These are phyloP conservation scores for Catharus fuscescens DNA, from an alignment of 2,113 vertebrate species.

Conservation along the genomic window DNA sequence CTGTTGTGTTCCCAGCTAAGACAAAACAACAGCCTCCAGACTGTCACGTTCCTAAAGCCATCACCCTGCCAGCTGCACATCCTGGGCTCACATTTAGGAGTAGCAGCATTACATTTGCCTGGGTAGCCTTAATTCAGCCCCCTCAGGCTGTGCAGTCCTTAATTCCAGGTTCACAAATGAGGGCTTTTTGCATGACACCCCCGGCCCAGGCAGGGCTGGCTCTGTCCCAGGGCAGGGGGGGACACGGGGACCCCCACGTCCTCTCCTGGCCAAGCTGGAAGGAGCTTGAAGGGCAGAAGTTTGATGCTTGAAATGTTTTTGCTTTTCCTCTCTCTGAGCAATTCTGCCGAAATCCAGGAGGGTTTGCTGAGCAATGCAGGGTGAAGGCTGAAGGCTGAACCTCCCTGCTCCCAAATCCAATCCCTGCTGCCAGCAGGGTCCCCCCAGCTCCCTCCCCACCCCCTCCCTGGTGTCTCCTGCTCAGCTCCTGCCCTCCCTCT, in stretches of 20 bases:
- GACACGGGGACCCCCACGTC: background rate
- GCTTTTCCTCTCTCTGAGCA: background rate
- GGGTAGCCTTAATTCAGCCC: background rate
- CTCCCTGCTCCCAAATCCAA: background rate
- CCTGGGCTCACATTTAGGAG: background rate
- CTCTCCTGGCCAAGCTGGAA: background rate
- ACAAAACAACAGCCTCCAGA: background rate
- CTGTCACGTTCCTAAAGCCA: fast-evolving
- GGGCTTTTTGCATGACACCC: background rate
- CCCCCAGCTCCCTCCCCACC: fast-evolving
- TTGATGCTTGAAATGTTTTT: background rate
- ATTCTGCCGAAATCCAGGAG: background rate
- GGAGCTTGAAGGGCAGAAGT: fast-evolving
- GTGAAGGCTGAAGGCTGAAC: background rate
- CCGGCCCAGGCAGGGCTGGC: background rate
- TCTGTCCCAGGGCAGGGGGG: background rate
- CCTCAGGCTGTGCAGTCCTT: background rate
- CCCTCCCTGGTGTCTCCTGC: background rate
- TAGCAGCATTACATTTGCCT: fast-evolving
- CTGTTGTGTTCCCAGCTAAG: background rate
- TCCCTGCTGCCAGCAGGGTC: fast-evolving
- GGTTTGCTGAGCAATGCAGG: background rate
- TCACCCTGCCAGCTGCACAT: background rate
- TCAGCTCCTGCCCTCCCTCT: background rate
- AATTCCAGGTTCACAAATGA: background rate